Evolutionary conservation across 2,888 invertebrate genomes (phyloP), one percentile per base, ranked within the genome.

Genomic region (Galerucella pusilla): DNA sequence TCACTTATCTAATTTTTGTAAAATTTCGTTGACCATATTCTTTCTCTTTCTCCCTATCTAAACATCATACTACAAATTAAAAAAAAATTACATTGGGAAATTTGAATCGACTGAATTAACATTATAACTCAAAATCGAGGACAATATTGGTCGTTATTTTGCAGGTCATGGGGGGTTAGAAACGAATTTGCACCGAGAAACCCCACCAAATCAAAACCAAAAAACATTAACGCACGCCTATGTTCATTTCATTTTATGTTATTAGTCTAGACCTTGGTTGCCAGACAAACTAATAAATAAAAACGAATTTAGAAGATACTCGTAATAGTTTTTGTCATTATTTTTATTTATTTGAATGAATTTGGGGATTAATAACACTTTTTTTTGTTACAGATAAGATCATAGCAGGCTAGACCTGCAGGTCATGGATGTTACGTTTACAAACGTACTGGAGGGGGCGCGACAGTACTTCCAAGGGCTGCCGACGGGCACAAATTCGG

Each of bases 381-480:
- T 73, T 73, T 80, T 77, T 81, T 80, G 77, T 84, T 85, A 68
- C 81, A 85, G 85, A 81, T 79, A 75, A 75, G 77, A 79, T 79
- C 78, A 80, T 78, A 83, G 86, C 86, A 87, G 86, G 86, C 81
- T 77, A 68, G 76, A 81, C 85, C 86, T 86, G 86, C 87, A 89
- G 90, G 92, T 90, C 90, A 94, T 94, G 94, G 94, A 94, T 90
- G 92, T 91, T 88, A 91, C 91, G 89, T 91, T 90, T 89, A 93
- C 92, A 89, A 94, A 94, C 92, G 93, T 94, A 89, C 90, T 94
- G 91, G 93, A 94, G 91, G 94, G 93, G 89, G 93, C 93, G 87
- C 93, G 94, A 87, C 94, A 94, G 90, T 94, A 93, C 89, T 94
- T 94, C 88, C 93, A 94, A 91, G 94, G 94, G 86, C 89, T 94